phyloP scores from a whole-genome alignment of 1,140 invertebrate species.

The Scaptomyza montana region DNA sequence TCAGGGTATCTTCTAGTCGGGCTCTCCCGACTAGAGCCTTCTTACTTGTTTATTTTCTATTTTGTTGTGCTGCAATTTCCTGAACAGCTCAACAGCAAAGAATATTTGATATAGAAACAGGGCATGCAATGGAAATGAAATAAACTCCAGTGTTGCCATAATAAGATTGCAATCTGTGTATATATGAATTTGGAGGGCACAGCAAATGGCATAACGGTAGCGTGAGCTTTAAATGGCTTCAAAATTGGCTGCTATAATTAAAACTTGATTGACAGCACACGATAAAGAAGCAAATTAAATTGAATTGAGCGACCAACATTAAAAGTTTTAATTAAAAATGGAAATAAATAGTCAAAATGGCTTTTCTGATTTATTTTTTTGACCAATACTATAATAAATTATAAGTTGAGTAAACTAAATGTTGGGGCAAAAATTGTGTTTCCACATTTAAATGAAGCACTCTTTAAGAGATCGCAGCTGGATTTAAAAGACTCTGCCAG shows the following conservation, averaged over 20 bases:
- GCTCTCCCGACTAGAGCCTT: too few relatives aligned
- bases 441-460: too few relatives aligned
- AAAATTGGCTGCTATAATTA: slow-evolving; percentile 74
- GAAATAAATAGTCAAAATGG: not conserved
- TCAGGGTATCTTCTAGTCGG: too few relatives aligned
- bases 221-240: slow-evolving; percentile 49
- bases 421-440: too few relatives aligned
- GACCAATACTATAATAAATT: too few relatives aligned
- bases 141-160: slow-evolving; percentile 47
- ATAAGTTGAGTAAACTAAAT: too few relatives aligned
- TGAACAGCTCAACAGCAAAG: slow-evolving; percentile 47
- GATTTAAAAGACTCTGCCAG: too few relatives aligned
- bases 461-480: too few relatives aligned
- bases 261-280: slow-evolving; percentile 58
- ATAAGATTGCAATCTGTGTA: slow-evolving; percentile 13
- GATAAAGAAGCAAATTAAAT: slow-evolving; percentile 15
- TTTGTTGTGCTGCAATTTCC: too few relatives aligned
- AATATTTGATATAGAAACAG: not conserved
- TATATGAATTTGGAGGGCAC: slow-evolving; percentile 29
- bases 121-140: slow-evolving; percentile 73
- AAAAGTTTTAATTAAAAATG: too few relatives aligned
- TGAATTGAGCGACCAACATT: not conserved
- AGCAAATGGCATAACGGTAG: slow-evolving; percentile 21
- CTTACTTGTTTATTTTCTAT: too few relatives aligned
- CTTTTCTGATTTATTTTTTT: not conserved